A percentile compares a stretch with the other conserved stretches of the same genome.
Evolutionary conservation across 2,888 invertebrate species (phyloP).

Genomic region (Pollenia amentaria): DNA sequence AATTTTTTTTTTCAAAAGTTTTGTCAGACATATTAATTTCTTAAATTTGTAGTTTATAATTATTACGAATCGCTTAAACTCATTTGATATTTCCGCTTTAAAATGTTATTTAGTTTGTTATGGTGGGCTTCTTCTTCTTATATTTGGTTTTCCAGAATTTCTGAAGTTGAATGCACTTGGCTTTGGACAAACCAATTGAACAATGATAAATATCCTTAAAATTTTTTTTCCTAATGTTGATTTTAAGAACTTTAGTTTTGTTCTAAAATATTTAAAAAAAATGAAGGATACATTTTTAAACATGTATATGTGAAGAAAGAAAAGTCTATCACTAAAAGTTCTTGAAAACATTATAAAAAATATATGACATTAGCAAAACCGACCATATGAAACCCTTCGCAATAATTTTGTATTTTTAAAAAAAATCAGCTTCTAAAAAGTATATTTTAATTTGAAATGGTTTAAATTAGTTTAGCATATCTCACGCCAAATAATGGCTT

Average conservation of each 20-base stretch:
- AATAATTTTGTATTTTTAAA: no score
- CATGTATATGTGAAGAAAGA: not conserved
- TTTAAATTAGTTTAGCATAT: no score
- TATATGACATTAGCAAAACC: not conserved
- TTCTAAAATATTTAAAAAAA: constrained; percentile 27
- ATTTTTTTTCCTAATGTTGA: constrained; percentile 73
- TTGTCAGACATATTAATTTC: constrained; percentile 67
- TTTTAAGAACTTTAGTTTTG: constrained; percentile 56
- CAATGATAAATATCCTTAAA: constrained; percentile 80
- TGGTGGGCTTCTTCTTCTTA: constrained; percentile 5
- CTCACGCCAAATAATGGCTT: no score
- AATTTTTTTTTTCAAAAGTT: constrained; percentile 14
- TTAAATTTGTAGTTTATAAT: constrained; percentile 75
- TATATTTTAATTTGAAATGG: no score
- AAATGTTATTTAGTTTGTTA: constrained; percentile 23
- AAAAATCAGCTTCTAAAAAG: no score
- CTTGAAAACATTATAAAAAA: not conserved
- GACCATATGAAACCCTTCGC: not conserved
- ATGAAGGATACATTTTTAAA: constrained; percentile 8
- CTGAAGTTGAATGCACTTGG: constrained; percentile 78
- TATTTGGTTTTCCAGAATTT: constrained; percentile 62
- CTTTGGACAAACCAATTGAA: constrained; percentile 57
- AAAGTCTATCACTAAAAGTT: constrained; percentile 64
- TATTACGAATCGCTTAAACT: constrained; percentile 76
- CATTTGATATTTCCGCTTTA: constrained; percentile 82